Conservation (phyloP, 2,113 vertebrate genomes). For the Cyprinodon tularosa region DNA sequence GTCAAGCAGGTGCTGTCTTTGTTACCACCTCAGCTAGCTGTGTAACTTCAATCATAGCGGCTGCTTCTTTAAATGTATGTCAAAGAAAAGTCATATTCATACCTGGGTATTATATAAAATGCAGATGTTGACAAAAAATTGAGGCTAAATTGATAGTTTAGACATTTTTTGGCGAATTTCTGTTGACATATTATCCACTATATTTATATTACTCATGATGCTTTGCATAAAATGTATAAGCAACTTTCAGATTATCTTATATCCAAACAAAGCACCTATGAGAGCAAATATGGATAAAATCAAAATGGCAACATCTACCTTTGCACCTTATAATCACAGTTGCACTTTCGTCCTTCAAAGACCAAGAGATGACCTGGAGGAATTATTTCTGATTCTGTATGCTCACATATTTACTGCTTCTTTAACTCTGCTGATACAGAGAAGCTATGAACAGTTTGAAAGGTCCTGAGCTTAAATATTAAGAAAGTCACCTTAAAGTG, state of each 20-base stretch:
- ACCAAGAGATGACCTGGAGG: no score
- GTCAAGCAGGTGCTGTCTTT: constrained; percentile 56
- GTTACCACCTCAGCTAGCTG: constrained; percentile 60
- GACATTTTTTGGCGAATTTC: neutral
- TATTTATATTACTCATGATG: neutral
- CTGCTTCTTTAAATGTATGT: constrained; percentile 37
- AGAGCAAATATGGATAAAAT: neutral
- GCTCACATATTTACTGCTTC: no score
- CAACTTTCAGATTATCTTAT: neutral
- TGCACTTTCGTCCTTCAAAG: no score
- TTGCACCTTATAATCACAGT: neutral
- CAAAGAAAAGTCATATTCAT: constrained; percentile 12
- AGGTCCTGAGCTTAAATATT: no score
- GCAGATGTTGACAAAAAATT: constrained; percentile 24
- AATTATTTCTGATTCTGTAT: no score
- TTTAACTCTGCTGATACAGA: no score
- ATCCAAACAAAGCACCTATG: neutral
- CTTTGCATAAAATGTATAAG: neutral
- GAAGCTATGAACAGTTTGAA: no score
- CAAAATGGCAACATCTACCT: no score
- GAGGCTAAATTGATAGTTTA: neutral
- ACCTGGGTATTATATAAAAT: constrained; percentile 2
- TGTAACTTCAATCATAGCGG: constrained; percentile 58
- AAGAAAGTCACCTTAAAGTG: no score
- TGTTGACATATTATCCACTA: neutral